Conservation (phyloP, 2,797 vertebrate species). For the Anas capensis region DNA sequence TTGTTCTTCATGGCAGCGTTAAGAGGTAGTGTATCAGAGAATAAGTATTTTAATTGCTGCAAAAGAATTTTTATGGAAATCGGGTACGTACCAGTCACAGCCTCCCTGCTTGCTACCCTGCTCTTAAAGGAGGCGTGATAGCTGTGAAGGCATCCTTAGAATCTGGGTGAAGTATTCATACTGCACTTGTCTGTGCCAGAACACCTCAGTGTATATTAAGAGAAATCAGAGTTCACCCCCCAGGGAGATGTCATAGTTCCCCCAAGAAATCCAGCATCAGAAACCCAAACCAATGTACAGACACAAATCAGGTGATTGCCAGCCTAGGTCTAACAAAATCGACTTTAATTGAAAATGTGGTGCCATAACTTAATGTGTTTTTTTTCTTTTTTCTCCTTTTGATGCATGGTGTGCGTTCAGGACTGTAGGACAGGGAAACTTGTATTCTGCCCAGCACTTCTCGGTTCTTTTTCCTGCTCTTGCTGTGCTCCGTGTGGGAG, state of each 20-base stretch:
- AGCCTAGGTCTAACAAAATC: neutral
- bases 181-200: neutral
- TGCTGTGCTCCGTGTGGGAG: neutral
- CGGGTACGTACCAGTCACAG: neutral
- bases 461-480: neutral
- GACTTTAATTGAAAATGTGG: neutral
- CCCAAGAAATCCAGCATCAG: neutral
- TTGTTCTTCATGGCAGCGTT: neutral
- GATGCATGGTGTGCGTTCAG: accelerated
- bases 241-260: neutral
- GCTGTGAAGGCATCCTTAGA: conserved; percentile 19
- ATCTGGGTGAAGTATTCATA: neutral
- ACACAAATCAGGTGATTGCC: neutral
- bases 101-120: neutral
- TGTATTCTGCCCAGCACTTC: neutral
- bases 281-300: neutral
- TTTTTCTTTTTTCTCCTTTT: neutral
- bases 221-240: neutral
- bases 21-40: neutral
- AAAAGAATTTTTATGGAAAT: neutral
- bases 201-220: neutral
- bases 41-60: neutral
- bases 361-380: neutral
- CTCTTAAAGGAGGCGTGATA: conserved; percentile 44
- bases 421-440: neutral